Evolutionary conservation across 2,797 vertebrate species (phyloP).

Genomic region (Gorsachius magnificus): DNA sequence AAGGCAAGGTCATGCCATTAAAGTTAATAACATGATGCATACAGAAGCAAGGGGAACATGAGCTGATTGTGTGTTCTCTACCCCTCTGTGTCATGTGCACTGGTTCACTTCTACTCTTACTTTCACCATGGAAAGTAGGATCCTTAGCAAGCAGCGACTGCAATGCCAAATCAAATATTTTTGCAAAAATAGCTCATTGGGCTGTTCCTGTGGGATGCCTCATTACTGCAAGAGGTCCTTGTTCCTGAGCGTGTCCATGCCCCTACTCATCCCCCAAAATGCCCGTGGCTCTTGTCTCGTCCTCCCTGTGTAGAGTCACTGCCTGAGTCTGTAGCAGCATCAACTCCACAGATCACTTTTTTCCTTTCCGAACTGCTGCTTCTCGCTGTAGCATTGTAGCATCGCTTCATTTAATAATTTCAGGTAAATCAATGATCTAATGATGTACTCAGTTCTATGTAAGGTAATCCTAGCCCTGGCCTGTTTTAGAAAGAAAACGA

Average conservation of each 20-base stretch:
- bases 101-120: not conserved
- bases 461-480: not conserved
- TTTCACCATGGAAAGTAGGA: not conserved
- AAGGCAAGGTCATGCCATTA: not conserved
- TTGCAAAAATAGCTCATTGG: not conserved
- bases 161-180: not conserved
- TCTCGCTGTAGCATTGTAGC: not conserved
- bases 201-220: not conserved
- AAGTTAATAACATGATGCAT: not conserved
- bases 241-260: not conserved
- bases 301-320: not conserved
- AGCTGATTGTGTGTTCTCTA: not conserved
- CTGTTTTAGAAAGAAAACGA: not conserved
- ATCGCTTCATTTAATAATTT: not conserved
- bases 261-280: not conserved
- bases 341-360: not conserved
- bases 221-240: not conserved
- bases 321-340: not conserved
- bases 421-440: not conserved
- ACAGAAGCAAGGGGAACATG: not conserved
- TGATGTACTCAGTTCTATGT: not conserved
- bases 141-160: not conserved
- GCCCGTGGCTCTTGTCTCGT: not conserved
- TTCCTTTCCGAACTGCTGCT: not conserved
- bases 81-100: not conserved